A percentile compares a stretch with the other conserved stretches of the same genome.
These are phyloP conservation scores for Vireo altiloquus DNA, from an alignment of 2,113 vertebrate species.

Conservation along the genomic window DNA sequence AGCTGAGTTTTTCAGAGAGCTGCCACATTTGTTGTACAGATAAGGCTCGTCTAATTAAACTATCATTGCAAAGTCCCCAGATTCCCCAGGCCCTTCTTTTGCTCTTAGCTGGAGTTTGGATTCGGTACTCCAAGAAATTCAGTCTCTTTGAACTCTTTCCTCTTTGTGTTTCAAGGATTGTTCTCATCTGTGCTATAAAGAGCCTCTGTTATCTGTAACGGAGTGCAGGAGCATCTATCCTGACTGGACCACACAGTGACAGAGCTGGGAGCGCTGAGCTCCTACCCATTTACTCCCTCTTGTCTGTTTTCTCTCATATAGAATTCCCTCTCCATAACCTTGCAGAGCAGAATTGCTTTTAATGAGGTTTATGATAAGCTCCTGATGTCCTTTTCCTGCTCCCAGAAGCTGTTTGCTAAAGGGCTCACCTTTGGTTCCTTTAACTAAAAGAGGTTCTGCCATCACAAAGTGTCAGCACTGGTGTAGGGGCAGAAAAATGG, in stretches of 20 bases:
- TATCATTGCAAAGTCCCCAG: constrained; percentile 12
- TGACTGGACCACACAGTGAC: constrained; percentile 22
- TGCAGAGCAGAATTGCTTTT: constrained; percentile 3
- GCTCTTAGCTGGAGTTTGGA: constrained; percentile 58
- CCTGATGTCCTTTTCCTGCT: constrained; percentile 33
- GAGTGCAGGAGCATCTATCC: not conserved
- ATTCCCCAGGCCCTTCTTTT: constrained; percentile 47
- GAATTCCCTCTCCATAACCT: not conserved
- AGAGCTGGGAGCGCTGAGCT: not conserved
- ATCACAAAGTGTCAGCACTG: not conserved
- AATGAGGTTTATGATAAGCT: constrained; percentile 47
- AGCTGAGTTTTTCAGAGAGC: constrained; percentile 8
- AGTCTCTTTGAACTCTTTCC: constrained; percentile 18
- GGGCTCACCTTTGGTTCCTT: not conserved
- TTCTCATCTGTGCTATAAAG: constrained; percentile 40
- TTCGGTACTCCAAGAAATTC: constrained; percentile 3
- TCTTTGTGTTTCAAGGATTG: constrained; percentile 47
- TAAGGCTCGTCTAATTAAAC: constrained; percentile 58
- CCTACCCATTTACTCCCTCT: not conserved
- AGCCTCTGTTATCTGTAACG: constrained; percentile 9
- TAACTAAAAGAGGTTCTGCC: not conserved
- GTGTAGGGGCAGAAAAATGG: not conserved
- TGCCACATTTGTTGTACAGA: constrained; percentile 36
- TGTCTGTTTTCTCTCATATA: not conserved
- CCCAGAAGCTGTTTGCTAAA: constrained; percentile 7